These are phyloP conservation scores for Atta cephalotes DNA, from an alignment of 1,140 invertebrate genomes.

Conservation along the genomic window DNA sequence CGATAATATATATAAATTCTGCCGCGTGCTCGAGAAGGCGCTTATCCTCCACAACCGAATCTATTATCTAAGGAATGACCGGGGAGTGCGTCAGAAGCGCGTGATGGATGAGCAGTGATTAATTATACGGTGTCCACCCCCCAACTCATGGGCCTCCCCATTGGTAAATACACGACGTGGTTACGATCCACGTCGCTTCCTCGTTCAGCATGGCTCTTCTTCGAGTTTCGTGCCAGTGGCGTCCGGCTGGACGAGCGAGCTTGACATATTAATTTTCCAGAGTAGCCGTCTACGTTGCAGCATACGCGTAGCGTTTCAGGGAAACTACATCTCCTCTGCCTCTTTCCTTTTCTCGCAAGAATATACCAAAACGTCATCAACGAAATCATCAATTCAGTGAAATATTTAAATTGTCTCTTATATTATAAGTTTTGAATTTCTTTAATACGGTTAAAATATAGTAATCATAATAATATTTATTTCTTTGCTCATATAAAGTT, in stretches of 20 bases:
- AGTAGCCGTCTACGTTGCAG: constrained; percentile 67
- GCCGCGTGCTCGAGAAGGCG: not conserved
- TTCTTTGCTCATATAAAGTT: not conserved
- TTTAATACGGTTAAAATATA: not conserved
- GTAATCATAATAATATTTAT: not conserved
- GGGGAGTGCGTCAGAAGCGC: constrained; percentile 68
- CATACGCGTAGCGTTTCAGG: not conserved
- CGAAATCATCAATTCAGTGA: not conserved
- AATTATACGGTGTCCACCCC: constrained; percentile 81
- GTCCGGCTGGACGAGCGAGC: constrained; percentile 38
- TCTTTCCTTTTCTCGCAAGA: not conserved
- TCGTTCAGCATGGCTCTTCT: constrained; percentile 55
- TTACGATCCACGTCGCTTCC: constrained; percentile 67
- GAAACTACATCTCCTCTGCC: not conserved
- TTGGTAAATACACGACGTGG: constrained; percentile 72
- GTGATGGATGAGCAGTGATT: constrained; percentile 84
- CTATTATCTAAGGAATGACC: constrained; percentile 80
- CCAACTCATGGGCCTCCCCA: constrained; percentile 50
- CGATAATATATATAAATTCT: constrained; percentile 37
- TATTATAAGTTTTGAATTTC: not conserved
- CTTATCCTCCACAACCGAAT: constrained; percentile 66
- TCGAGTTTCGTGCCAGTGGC: constrained; percentile 46
- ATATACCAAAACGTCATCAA: not conserved
- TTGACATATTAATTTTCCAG: constrained; percentile 80
- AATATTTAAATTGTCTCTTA: not conserved